phyloP scores from a whole-genome alignment of 2,888 invertebrate species.

The Metellina segmentata region DNA sequence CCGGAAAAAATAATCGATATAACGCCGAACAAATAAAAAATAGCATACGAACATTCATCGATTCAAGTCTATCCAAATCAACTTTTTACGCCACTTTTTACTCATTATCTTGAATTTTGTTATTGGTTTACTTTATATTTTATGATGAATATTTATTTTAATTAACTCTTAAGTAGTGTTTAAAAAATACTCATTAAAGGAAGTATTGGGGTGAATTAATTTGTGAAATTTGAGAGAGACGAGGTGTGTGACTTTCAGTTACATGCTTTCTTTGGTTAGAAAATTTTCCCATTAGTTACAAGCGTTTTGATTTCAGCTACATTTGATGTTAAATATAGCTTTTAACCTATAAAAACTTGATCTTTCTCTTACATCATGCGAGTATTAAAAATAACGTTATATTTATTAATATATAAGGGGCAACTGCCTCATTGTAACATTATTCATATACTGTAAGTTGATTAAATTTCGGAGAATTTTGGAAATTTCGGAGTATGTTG shows the following conservation, averaged over 20 bases:
- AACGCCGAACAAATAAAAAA: not conserved
- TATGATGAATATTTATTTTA: not conserved
- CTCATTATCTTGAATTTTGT: not conserved
- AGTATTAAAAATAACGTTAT: no score
- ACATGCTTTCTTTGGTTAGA: no score
- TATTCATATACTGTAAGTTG: no score
- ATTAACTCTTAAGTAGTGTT: not conserved
- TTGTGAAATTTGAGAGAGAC: not conserved
- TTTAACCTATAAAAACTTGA: no score
- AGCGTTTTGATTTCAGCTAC: no score
- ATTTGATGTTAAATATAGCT: no score
- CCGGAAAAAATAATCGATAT: not conserved
- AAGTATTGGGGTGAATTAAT: not conserved
- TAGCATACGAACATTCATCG: not conserved
- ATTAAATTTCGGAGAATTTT: no score
- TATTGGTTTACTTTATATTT: not conserved
- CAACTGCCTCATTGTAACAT: no score
- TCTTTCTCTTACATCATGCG: no score
- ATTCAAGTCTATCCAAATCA: not conserved
- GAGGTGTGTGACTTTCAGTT: not conserved
- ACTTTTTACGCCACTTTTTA: not conserved
- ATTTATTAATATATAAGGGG: no score
- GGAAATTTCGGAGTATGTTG: no score
- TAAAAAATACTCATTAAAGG: conserved; percentile 4
- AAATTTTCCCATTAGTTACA: no score